Conservation (phyloP, 2,888 invertebrate genomes). For the Rhabditoides inermis region DNA sequence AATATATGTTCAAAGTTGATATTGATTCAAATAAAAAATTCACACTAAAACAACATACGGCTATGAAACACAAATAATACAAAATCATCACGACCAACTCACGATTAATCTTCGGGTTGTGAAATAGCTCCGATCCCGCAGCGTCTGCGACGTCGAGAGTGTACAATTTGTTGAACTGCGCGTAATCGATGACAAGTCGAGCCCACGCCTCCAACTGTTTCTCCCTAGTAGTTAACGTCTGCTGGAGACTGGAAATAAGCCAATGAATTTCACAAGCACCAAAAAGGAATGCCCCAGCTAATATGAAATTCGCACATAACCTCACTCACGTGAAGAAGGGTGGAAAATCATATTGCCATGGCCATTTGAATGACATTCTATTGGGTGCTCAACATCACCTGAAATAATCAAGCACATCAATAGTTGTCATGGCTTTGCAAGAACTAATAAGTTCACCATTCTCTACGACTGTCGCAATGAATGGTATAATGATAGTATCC, state of each 20-base stretch:
- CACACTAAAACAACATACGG: background rate
- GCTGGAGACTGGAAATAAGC: slow-evolving; percentile 69
- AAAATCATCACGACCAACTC: slow-evolving; percentile 7
- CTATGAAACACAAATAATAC: background rate
- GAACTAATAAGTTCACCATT: no score
- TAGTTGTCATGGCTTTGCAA: no score
- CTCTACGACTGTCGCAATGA: no score
- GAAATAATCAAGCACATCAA: no score
- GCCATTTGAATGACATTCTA: slow-evolving; percentile 59
- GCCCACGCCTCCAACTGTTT: slow-evolving; percentile 89
- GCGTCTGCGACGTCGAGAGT: slow-evolving; percentile 76
- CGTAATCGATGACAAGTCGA: slow-evolving; percentile 69
- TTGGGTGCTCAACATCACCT: slow-evolving; percentile 18
- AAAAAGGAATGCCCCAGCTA: no score
- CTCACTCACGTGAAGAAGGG: slow-evolving; percentile 91
- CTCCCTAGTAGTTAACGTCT: slow-evolving; percentile 78
- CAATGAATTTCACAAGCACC: background rate
- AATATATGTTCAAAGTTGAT: background rate
- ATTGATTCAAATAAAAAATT: background rate
- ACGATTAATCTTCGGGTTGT: slow-evolving; percentile 71
- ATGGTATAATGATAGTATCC: no score
- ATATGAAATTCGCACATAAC: no score
- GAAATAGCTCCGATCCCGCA: slow-evolving; percentile 70
- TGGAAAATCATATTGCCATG: slow-evolving; percentile 95
- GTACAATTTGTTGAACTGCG: slow-evolving; percentile 65